A percentile compares a stretch with the other conserved stretches of the same genome.
Conservation (phyloP, 2,797 vertebrate species). For the Micropoecilia bifurca region DNA sequence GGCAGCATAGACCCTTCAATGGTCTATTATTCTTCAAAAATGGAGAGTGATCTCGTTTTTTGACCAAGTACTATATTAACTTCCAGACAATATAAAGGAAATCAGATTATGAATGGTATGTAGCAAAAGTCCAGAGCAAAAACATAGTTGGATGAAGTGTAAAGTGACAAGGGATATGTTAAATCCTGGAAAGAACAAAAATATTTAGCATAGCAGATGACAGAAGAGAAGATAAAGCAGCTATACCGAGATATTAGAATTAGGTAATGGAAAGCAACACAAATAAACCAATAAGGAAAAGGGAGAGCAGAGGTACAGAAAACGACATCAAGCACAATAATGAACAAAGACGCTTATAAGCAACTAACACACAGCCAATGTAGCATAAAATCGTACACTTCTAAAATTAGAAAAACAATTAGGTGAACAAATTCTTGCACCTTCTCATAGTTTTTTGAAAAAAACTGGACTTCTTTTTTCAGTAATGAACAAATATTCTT, state of each 20-base stretch:
- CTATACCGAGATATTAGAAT: background rate
- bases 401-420: background rate
- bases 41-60: constrained; percentile 8
- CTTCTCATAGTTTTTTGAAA: background rate
- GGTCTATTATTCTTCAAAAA: constrained; percentile 10
- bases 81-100: background rate
- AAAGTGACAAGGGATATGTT: background rate
- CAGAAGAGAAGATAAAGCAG: background rate
- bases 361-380: background rate
- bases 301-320: background rate
- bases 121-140: background rate
- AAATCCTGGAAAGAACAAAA: background rate
- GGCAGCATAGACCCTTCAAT: too few species aligned
- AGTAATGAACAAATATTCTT: constrained; percentile 5
- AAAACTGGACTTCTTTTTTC: background rate
- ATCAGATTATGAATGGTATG: background rate
- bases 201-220: background rate
- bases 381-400: background rate
- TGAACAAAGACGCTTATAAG: background rate
- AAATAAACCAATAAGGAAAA: background rate
- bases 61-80: background rate
- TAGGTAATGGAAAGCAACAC: background rate
- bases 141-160: background rate
- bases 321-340: background rate
- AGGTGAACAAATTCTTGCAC: background rate